Percentiles rank a stretch among this genome's conserved stretches.
These are phyloP conservation scores for Eilema depressum DNA, from an alignment of 2,888 invertebrate species.

Conservation along the genomic window DNA sequence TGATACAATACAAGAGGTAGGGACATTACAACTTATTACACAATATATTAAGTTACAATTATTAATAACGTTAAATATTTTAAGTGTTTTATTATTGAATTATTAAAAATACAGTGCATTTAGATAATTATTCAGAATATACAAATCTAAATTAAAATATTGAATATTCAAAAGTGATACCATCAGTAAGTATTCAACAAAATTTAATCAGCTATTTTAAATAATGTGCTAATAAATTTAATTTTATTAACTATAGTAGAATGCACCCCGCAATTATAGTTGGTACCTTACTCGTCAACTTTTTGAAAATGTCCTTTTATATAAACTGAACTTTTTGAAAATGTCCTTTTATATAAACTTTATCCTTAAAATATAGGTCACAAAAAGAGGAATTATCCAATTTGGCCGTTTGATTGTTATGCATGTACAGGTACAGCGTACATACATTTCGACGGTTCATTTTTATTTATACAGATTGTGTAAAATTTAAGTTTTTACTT, in stretches of 20 bases:
- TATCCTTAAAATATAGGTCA: too few species aligned
- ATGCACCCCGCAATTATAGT: too few species aligned
- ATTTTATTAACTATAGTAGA: background rate
- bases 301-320: too few species aligned
- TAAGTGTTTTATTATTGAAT: background rate
- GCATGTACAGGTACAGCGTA: too few species aligned
- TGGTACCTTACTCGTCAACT: too few species aligned
- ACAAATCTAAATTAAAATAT: background rate
- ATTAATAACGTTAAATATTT: slow-evolving; percentile 3
- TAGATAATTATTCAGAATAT: background rate
- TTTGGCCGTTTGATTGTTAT: too few species aligned
- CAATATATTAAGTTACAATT: background rate
- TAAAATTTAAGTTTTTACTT: background rate
- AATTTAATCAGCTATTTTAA: background rate
- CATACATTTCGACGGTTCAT: too few species aligned
- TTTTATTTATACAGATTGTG: too few species aligned
- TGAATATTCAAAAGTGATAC: background rate
- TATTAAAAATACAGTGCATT: background rate
- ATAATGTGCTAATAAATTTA: background rate
- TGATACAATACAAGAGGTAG: slow-evolving; percentile 55
- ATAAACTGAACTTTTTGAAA: too few species aligned
- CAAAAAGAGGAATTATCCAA: too few species aligned
- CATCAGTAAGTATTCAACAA: background rate
- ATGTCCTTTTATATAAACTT: too few species aligned
- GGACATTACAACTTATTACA: slow-evolving; percentile 28